These are phyloP conservation scores for Stichodactyla helianthus DNA, from an alignment of 64 coral and sea anemone species.

Conservation along the genomic window DNA sequence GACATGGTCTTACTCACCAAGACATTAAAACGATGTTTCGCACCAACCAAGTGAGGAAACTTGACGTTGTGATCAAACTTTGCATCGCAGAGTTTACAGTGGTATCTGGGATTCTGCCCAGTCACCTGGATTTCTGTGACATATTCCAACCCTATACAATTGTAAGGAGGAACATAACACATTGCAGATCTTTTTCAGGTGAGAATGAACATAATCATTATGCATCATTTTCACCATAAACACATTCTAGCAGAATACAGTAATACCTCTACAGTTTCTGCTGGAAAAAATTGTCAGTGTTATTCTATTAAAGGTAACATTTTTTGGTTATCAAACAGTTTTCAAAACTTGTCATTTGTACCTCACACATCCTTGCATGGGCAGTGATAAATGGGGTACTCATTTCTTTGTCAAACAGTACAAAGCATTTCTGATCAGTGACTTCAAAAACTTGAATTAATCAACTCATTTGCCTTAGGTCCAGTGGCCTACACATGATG, in stretches of 20 bases:
- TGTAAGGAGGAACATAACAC: conserved; percentile 52
- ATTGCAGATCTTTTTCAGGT: conserved; percentile 23
- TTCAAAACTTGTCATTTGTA: too few species aligned
- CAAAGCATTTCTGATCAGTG: too few species aligned
- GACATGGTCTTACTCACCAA: conserved; percentile 75
- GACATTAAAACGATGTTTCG: conserved; percentile 98
- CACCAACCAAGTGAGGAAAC: conserved; percentile 99
- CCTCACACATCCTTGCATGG: too few species aligned
- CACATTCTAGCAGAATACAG: background rate
- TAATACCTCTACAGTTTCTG: background rate
- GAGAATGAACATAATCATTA: conserved; percentile 46
- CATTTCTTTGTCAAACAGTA: too few species aligned
- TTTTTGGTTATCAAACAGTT: too few species aligned
- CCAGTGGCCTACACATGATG: too few species aligned
- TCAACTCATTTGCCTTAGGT: too few species aligned
- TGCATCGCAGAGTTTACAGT: conserved; percentile 94
- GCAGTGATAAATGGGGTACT: too few species aligned
- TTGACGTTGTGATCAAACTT: conserved; percentile 99
- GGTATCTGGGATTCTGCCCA: conserved; percentile 95
- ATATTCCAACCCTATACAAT: conserved; percentile 96
- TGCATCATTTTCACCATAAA: conserved; percentile 53
- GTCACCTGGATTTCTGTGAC: conserved; percentile 98
- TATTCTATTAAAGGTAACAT: too few species aligned
- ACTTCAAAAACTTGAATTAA: too few species aligned
- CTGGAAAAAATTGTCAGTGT: background rate